Conservation (phyloP, 2,888 invertebrate species). For the Dione juno region DNA sequence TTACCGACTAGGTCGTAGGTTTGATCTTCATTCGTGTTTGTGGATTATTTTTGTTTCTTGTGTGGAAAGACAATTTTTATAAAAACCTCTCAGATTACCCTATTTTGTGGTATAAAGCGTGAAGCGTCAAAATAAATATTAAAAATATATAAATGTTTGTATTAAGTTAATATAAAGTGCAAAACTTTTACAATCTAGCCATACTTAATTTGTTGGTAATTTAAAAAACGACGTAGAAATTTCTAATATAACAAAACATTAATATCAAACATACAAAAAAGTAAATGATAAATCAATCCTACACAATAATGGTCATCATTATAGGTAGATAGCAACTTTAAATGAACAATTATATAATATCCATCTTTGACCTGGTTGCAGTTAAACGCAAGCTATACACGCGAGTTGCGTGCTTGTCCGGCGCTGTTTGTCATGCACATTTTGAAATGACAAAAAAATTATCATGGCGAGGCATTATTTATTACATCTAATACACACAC, state of each 20-base stretch:
- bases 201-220: background rate
- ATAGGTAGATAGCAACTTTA: constrained; percentile 40
- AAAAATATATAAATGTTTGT: too few relatives aligned
- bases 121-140: too few relatives aligned
- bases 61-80: too few relatives aligned
- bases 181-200: too few relatives aligned
- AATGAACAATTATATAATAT: constrained; percentile 59
- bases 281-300: background rate
- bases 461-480: background rate
- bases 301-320: constrained; percentile 31
- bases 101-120: too few relatives aligned
- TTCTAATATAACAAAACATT: background rate
- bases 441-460: constrained; percentile 2
- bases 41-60: too few relatives aligned
- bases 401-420: constrained; percentile 68
- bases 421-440: constrained; percentile 62
- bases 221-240: background rate
- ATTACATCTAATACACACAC: too few relatives aligned
- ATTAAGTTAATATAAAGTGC: too few relatives aligned
- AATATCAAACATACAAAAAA: background rate
- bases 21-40: too few relatives aligned
- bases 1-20: too few relatives aligned
- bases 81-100: too few relatives aligned
- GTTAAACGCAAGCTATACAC: constrained; percentile 78
- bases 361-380: constrained; percentile 76